Evolutionary conservation across 2,797 vertebrate species (phyloP).

Genomic region (Falco cherrug): DNA sequence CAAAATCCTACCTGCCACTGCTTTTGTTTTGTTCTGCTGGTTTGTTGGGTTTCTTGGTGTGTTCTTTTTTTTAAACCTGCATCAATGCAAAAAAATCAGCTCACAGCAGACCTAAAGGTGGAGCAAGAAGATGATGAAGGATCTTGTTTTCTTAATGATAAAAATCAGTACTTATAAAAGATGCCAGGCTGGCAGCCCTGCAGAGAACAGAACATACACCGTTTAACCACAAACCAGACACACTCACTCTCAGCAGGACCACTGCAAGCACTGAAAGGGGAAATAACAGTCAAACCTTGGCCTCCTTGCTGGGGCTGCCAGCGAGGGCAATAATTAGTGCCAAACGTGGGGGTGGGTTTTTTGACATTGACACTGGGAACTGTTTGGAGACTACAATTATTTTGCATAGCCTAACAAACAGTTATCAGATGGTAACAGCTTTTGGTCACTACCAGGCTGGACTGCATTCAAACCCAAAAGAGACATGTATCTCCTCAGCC

Average conservation of each 20-base stretch:
- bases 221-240: constrained; percentile 63
- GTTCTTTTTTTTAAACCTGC: neutral
- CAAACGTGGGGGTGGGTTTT: neutral
- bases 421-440: constrained; percentile 41
- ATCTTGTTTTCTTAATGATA: constrained; percentile 52
- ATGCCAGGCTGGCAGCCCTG: constrained; percentile 26
- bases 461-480: neutral
- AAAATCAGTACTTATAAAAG: constrained; percentile 47
- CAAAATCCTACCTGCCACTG: neutral
- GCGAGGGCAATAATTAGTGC: constrained; percentile 6
- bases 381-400: constrained; percentile 14
- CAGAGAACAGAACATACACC: constrained; percentile 28
- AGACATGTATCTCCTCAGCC: neutral
- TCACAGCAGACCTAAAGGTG: neutral
- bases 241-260: constrained; percentile 49
- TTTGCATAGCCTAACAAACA: constrained; percentile 35
- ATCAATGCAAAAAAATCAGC: neutral
- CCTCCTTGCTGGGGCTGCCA: neutral
- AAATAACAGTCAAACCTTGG: constrained; percentile 45
- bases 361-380: neutral
- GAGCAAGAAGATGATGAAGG: neutral
- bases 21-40: neutral
- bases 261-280: constrained; percentile 42
- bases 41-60: neutral
- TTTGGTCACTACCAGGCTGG: constrained; percentile 50